phyloP scores from a whole-genome alignment of 2,797 vertebrate species.

The Sylvia borin region DNA sequence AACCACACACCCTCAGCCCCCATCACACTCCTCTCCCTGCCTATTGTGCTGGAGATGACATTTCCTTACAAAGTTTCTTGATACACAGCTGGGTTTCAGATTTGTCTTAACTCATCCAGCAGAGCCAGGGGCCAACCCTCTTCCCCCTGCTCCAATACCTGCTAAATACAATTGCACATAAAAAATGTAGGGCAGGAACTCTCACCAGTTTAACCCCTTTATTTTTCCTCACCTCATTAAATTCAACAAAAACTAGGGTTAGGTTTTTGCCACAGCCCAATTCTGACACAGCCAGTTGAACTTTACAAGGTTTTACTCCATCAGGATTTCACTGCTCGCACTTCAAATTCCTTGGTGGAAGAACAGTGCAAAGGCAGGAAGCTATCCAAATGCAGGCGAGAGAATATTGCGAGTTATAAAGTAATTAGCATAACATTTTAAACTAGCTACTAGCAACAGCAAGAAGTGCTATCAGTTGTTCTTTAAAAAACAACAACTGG shows the following conservation, averaged over 20 bases:
- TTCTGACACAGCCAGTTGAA: neutral
- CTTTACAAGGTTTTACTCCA: neutral
- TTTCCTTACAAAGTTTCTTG: neutral
- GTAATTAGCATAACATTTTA: neutral
- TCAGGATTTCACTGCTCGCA: neutral
- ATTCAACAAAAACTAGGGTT: neutral
- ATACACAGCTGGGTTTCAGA: neutral
- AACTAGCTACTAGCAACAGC: neutral
- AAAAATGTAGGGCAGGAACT: neutral
- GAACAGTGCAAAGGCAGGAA: neutral
- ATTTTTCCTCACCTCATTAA: neutral
- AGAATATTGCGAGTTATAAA: neutral
- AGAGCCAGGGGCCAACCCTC: neutral
- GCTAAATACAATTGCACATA: neutral
- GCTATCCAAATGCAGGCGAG: neutral
- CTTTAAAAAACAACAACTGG: neutral
- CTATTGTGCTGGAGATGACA: accelerated
- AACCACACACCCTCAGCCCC: neutral
- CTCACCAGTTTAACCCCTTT: neutral
- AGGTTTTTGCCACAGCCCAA: neutral
- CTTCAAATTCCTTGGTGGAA: neutral
- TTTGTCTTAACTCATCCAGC: neutral
- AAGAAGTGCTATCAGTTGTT: neutral
- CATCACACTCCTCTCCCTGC: neutral
- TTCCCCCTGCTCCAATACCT: neutral